Percentiles rank a stretch among this genome's conserved stretches.
phyloP scores from a whole-genome alignment of 2,888 invertebrate genomes.

The Cartodere bifasciata region DNA sequence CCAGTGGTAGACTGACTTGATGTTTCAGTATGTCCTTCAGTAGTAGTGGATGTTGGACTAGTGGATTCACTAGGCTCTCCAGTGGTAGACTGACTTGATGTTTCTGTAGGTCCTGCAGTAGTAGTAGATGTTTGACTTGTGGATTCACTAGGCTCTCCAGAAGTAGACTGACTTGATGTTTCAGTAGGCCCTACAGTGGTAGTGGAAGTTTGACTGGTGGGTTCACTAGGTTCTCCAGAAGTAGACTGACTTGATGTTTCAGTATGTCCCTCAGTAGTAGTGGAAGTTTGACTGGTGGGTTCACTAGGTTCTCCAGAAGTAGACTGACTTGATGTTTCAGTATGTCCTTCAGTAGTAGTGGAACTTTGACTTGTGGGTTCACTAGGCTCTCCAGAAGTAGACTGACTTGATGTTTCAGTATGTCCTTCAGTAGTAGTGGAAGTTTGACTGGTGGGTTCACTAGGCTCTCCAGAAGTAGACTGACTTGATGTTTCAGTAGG shows the following conservation, averaged over 20 bases:
- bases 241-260: neutral
- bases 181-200: too few species aligned
- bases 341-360: too few species aligned
- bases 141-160: neutral
- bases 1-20: neutral
- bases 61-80: neutral
- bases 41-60: neutral
- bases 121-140: conserved; percentile 1
- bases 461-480: neutral
- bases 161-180: neutral
- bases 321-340: neutral
- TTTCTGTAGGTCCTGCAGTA: conserved; percentile 2
- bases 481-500: neutral
- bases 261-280: too few species aligned
- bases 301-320: neutral
- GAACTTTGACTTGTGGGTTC: neutral
- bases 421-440: too few species aligned
- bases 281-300: neutral
- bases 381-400: neutral
- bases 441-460: neutral
- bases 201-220: neutral
- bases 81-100: neutral
- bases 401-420: neutral
- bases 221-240: neutral
- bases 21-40: neutral